Evolutionary conservation across 30 jellyfish, hydroid and myxozoan species (phyloP), one percentile per base, ranked within the genome.

Genomic region (Chironex yamaguchii): DNA sequence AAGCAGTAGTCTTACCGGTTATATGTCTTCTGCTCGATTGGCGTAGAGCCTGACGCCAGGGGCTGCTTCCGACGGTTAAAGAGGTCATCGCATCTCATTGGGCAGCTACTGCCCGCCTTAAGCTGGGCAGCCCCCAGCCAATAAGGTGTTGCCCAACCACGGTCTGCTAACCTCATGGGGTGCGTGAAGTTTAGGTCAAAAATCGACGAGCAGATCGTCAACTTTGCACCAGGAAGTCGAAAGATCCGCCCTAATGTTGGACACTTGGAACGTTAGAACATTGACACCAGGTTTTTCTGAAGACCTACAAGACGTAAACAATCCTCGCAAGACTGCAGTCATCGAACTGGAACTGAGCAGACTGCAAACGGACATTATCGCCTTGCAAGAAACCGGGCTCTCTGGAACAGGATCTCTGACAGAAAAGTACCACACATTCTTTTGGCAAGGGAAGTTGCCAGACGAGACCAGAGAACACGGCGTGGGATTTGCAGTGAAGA

Each of bases 61-160:
- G 63, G 81, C 54, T 29, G 71, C n/a, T n/a, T n/a, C 71, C 22
- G 0, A 24, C 71, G 22, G 62, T 67, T 62, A 64, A 29, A 67
- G 25, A 64, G 81, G 36, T 32, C 58, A 6, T 65, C 23, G 4
- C 2, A 21, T 67, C 71, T 30, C 62, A 67, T 31, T 33, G 81
- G 68, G 3, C 31, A 20, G 3, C 35, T 63, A 0, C 76, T 29
- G 51, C 76, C 76, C 76, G 0, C 76, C 20, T 63, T 21, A 63
- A 63, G 76, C 76, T 13, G 76, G 35, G 76, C 76, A 63, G 76
- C 76, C 76, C 76, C 35, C 76, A 63, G 76, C 14, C 76, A 63
- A 20, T 63, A 13, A 24, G 76, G 76, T 63, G 76, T 24, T 21
- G 14, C 3, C 76, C 76, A 0, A 50, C 76, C 76, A 63, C n/a